Evolutionary conservation across 2,797 vertebrate species (phyloP).

Genomic region (Amphiprion clarkii): DNA sequence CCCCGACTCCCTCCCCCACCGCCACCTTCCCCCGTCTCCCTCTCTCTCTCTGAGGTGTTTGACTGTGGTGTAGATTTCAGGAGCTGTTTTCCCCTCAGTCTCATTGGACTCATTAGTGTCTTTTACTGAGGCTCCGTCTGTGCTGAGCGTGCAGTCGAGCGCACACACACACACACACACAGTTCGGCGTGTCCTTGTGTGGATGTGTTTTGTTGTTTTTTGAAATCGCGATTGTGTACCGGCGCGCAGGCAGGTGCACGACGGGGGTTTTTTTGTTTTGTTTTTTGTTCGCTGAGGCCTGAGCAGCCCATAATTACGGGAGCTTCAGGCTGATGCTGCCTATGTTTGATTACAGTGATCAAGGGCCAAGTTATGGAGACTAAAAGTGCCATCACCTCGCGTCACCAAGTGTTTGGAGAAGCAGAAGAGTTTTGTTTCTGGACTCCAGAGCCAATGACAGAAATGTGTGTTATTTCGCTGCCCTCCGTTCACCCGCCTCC

Average conservation of each 20-base stretch:
- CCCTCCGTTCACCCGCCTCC: slow-evolving; percentile 7
- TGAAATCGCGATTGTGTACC: slow-evolving; percentile 12
- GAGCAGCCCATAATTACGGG: slow-evolving; percentile 77
- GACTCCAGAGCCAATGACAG: slow-evolving; percentile 13
- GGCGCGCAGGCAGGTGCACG: slow-evolving; percentile 12
- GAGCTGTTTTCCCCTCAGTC: slow-evolving; percentile 77
- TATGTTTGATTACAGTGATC: slow-evolving; percentile 85
- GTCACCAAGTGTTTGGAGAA: slow-evolving; percentile 25
- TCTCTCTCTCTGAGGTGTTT: slow-evolving; percentile 72
- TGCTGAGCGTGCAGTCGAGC: slow-evolving; percentile 48
- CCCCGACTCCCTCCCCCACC: not conserved
- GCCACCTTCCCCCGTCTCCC: not conserved
- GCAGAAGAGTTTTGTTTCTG: slow-evolving; percentile 26
- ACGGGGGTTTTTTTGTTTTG: slow-evolving; percentile 8
- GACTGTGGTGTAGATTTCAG: slow-evolving; percentile 72
- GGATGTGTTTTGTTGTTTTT: slow-evolving; percentile 32
- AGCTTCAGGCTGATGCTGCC: slow-evolving; percentile 76
- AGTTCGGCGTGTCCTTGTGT: slow-evolving; percentile 4
- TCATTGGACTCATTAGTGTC: slow-evolving; percentile 84
- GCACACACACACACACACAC: slow-evolving; percentile 1
- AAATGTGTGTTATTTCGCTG: slow-evolving; percentile 16
- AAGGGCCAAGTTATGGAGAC: slow-evolving; percentile 79
- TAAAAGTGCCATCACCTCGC: slow-evolving; percentile 67
- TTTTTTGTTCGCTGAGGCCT: slow-evolving; percentile 36
- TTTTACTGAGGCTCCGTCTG: slow-evolving; percentile 73